These are phyloP conservation scores for Tachuris rubrigastra DNA, from an alignment of 2,113 vertebrate genomes.

Conservation along the genomic window DNA sequence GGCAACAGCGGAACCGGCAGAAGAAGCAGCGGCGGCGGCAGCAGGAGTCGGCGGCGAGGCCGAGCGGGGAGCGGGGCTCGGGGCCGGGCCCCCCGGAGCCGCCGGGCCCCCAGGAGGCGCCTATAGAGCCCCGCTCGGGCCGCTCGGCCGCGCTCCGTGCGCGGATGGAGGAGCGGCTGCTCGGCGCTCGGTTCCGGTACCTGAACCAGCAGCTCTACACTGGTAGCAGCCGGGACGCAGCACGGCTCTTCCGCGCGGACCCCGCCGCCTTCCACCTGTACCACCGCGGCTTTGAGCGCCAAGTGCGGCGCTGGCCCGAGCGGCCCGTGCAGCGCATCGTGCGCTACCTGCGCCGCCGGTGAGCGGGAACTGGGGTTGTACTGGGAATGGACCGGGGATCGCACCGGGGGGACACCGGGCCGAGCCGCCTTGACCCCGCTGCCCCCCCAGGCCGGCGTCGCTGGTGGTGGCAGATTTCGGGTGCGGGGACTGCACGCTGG, in stretches of 20 bases:
- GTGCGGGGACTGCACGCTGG: slow-evolving; percentile 91
- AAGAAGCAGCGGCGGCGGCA: slow-evolving; percentile 62
- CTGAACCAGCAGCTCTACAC: slow-evolving; percentile 91
- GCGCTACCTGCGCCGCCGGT: slow-evolving; percentile 81
- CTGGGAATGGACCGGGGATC: not conserved
- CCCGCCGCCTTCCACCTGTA: slow-evolving; percentile 84
- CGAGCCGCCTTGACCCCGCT: not conserved
- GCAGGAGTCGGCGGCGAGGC: slow-evolving; percentile 32
- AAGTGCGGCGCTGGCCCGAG: slow-evolving; percentile 86
- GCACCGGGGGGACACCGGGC: too few species aligned
- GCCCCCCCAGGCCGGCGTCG: slow-evolving; percentile 75
- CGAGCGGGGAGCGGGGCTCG: not conserved
- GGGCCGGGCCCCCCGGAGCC: not conserved
- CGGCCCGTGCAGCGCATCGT: slow-evolving; percentile 85
- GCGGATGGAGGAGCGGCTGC: slow-evolving; percentile 82
- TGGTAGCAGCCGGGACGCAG: slow-evolving; percentile 78
- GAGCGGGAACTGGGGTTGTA: not conserved
- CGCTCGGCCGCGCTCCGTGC: not conserved
- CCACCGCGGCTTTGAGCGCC: slow-evolving; percentile 86
- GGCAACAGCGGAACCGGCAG: slow-evolving; percentile 49
- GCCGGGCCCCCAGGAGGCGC: not conserved
- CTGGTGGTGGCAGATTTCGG: slow-evolving; percentile 93
- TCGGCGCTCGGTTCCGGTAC: slow-evolving; percentile 86
- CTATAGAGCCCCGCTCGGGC: not conserved
- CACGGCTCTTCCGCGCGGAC: slow-evolving; percentile 82